Evolutionary conservation across 37 sponge, comb jelly and placozoan genomes (phyloP).

Genomic region (Aplysina aerophoba): DNA sequence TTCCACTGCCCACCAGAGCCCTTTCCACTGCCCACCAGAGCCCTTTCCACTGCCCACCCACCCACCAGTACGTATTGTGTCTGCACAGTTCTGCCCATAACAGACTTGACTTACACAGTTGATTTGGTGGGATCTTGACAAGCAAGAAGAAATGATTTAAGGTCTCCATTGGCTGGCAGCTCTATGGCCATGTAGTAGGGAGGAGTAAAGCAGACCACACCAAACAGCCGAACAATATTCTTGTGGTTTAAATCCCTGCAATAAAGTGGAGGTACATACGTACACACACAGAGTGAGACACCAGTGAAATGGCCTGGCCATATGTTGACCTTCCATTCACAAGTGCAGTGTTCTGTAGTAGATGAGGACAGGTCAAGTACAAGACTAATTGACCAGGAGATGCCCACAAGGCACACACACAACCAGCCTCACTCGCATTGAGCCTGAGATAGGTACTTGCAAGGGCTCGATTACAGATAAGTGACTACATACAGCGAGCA

Average conservation of each 20-base stretch:
- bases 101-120: background rate
- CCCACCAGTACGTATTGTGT: background rate
- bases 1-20: no score
- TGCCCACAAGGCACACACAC: no score
- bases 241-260: slow-evolving; percentile 65
- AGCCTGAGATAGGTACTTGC: no score
- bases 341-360: no score
- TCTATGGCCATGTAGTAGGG: slow-evolving; percentile 78
- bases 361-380: no score
- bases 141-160: slow-evolving; percentile 76
- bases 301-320: background rate
- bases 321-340: no score
- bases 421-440: no score
- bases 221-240: slow-evolving; percentile 66
- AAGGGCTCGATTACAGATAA: no score
- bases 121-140: slow-evolving; percentile 15
- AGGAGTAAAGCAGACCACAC: slow-evolving; percentile 59
- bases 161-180: slow-evolving; percentile 83
- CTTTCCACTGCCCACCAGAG: no score
- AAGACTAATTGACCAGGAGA: no score
- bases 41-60: no score
- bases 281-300: background rate
- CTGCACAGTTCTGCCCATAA: background rate
- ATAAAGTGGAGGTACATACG: slow-evolving; percentile 26
- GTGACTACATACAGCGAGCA: no score